Evolutionary conservation across 2,113 vertebrate genomes (phyloP).

Genomic region (Rallus limicola): DNA sequence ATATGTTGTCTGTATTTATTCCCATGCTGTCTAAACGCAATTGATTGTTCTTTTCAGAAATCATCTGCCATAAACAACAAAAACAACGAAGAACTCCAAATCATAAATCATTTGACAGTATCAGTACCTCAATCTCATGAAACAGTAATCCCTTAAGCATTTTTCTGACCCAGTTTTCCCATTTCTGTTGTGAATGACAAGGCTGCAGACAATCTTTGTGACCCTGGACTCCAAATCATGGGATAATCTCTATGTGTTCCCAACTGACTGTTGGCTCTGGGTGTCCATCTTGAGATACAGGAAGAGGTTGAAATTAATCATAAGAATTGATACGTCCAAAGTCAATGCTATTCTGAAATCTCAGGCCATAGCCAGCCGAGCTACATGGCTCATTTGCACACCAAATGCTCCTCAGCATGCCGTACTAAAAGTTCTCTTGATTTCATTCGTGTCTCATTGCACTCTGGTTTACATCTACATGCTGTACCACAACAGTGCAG

Average conservation of each 20-base stretch:
- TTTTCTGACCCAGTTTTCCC: conserved; percentile 22
- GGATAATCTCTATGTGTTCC: neutral
- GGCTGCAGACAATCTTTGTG: neutral
- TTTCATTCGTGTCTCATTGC: neutral
- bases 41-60: neutral
- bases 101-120: neutral
- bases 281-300: neutral
- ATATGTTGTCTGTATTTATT: neutral
- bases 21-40: neutral
- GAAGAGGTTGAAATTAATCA: neutral
- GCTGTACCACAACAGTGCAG: neutral
- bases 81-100: neutral
- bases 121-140: neutral
- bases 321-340: neutral
- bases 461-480: neutral
- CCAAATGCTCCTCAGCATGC: neutral
- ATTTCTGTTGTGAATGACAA: neutral
- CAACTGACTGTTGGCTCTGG: neutral
- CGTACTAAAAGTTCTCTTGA: neutral
- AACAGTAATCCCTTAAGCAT: neutral
- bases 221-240: neutral
- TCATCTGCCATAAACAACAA: neutral
- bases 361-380: neutral
- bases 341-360: neutral
- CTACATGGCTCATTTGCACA: neutral